Conservation (phyloP, 2,888 invertebrate species). For the Athalia rosae region DNA sequence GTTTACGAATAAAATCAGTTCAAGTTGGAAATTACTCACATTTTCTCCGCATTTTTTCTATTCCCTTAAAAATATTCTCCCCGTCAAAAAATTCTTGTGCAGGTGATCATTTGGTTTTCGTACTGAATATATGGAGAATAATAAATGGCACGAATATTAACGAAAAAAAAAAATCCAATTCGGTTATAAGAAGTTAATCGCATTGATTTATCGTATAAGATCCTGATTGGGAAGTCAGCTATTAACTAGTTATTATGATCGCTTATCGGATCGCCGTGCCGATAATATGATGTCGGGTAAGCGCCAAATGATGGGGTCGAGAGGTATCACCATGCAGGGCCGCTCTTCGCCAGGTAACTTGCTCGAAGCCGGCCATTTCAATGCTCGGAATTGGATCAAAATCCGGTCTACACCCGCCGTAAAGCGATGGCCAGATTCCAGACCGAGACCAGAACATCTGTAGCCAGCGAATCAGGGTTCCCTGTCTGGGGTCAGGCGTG, state of each 20-base stretch:
- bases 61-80: too few relatives aligned
- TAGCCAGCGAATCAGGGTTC: constrained; percentile 58
- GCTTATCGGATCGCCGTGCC: constrained; percentile 63
- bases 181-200: too few relatives aligned
- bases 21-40: too few relatives aligned
- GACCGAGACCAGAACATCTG: constrained; percentile 62
- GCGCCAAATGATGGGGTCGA: constrained; percentile 60
- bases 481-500: constrained; percentile 58
- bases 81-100: too few relatives aligned
- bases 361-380: constrained; percentile 58
- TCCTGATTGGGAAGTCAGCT: neutral
- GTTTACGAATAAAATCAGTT: too few relatives aligned
- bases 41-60: too few relatives aligned
- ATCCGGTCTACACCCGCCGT: constrained; percentile 65
- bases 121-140: too few relatives aligned
- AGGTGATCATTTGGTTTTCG: too few relatives aligned
- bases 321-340: constrained; percentile 63
- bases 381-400: constrained; percentile 59
- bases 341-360: constrained; percentile 59
- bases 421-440: constrained; percentile 66
- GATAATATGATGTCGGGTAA: constrained; percentile 63
- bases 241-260: neutral
- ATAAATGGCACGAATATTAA: too few relatives aligned
- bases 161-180: too few relatives aligned
- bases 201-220: too few relatives aligned